These are phyloP conservation scores for Bombus terrestris DNA, from an alignment of 1,140 invertebrate genomes.

Conservation along the genomic window DNA sequence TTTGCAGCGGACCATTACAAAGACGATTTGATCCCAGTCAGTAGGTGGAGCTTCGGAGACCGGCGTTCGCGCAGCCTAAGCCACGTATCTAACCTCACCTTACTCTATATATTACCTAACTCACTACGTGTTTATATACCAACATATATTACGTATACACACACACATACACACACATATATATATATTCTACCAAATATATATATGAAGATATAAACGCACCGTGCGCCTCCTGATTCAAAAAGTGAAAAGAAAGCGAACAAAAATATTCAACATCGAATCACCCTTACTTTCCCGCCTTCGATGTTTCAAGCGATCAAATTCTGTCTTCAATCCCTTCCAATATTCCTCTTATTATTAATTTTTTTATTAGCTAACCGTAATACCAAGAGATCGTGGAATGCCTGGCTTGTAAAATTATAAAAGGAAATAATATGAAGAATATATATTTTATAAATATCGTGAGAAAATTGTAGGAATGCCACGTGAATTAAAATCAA, in stretches of 20 bases:
- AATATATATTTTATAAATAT: neutral
- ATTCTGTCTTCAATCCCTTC: constrained; percentile 1
- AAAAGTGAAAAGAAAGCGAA: constrained; percentile 58
- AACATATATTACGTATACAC: constrained; percentile 79
- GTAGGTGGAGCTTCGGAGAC: constrained; percentile 82
- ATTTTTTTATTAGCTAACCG: constrained; percentile 3
- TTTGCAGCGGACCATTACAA: constrained; percentile 83
- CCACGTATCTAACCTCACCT: constrained; percentile 84
- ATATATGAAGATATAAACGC: constrained; percentile 71
- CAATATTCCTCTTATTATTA: constrained; percentile 6
- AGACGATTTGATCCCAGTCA: constrained; percentile 83
- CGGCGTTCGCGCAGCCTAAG: constrained; percentile 82
- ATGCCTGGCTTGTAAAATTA: constrained; percentile 5
- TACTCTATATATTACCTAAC: constrained; percentile 82
- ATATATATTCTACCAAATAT: constrained; percentile 63
- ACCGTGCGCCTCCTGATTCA: constrained; percentile 76
- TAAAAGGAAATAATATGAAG: neutral
- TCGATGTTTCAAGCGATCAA: constrained; percentile 21
- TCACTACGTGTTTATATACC: constrained; percentile 82
- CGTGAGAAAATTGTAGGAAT: neutral
- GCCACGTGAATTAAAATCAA: neutral
- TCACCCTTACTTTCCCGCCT: constrained; percentile 15
- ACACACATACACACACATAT: constrained; percentile 63
- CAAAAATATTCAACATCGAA: neutral
- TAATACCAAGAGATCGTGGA: constrained; percentile 21